Base-by-base conservation (phyloP, 2,113 vertebrate species). In the Tragelaphus scriptus region DNA sequence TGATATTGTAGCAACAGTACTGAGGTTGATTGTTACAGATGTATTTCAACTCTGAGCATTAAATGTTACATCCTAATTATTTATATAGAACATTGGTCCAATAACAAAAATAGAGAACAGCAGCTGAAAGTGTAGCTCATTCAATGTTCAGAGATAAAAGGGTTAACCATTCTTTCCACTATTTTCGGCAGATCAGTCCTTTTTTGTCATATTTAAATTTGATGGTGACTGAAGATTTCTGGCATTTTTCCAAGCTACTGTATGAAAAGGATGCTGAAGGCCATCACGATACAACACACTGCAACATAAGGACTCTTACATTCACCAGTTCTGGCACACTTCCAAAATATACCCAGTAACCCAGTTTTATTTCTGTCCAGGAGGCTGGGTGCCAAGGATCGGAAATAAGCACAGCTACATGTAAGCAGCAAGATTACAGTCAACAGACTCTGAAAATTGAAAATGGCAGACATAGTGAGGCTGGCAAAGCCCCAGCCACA, bases 401-500 rank as follows among this genome's bases (percentile, higher is more conserved):
- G 99, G 99, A 99, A 98, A 97, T 99, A 99, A 98, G 99, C 99
- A 99, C 99, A 99, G 36, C 99, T 99, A 98, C 99, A 99, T 98
- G 99, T 99, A 94, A 99, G 99, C 98, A 99, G 99, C 91, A 99
- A 99, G 98, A 99, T 99, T 95, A 99, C 99, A 5, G 99, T 99
- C 95, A 99, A 98, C 21, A 99, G 99, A 94, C 99, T 99, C 99
- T 8, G 47, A 49, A 49, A 49, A 49, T 49, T 49, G 47, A 49
- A 49, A 49, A 49, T 49, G 47, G 47, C 47, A 49, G 47, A 49
- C 47, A 49, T 49, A 49, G 9, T 49, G 47, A 49, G 47, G 47
- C 47, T 10, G 7, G 47, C 47, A 2, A 49, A 49, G 47, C 47
- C 47, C 47, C 7, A 49, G 47, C 47, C 7, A 9, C 47, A 47